Evolutionary conservation across 1,140 invertebrate genomes (phyloP).

Genomic region (Hylaeus volcanicus): DNA sequence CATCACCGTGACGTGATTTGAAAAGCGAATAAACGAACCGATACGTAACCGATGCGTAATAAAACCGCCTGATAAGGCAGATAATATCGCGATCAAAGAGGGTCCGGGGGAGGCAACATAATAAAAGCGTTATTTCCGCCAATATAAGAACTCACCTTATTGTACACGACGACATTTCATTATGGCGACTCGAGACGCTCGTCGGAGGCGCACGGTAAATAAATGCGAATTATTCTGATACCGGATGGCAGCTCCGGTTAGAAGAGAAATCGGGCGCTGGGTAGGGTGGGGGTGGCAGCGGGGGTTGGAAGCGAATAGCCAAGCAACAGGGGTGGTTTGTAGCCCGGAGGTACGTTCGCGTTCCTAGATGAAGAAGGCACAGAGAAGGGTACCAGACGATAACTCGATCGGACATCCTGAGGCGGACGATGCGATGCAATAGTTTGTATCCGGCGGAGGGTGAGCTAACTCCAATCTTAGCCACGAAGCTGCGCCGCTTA

Average conservation of each 20-base stretch:
- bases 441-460: constrained; percentile 69
- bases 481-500: constrained; percentile 64
- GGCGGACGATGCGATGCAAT: constrained; percentile 70
- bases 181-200: constrained; percentile 54
- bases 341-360: constrained; percentile 54
- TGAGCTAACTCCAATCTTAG: constrained; percentile 72
- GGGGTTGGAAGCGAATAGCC: constrained; percentile 51
- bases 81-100: constrained; percentile 63
- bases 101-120: constrained; percentile 56
- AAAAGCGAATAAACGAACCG: too few species aligned
- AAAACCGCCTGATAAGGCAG: constrained; percentile 2
- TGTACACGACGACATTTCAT: constrained; percentile 68
- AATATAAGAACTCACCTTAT: constrained; percentile 60
- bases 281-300: background rate
- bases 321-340: constrained; percentile 54
- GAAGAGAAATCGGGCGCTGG: constrained; percentile 12
- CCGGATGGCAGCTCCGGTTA: constrained; percentile 43
- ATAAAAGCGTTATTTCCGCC: constrained; percentile 62
- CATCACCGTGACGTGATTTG: too few species aligned
- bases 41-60: too few species aligned
- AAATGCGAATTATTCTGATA: constrained; percentile 68
- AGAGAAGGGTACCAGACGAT: constrained; percentile 50
- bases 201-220: constrained; percentile 47
- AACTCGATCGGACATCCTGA: constrained; percentile 72
- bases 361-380: constrained; percentile 39